Evolutionary conservation across 2,113 vertebrate species (phyloP).

Genomic region (Limanda limanda): DNA sequence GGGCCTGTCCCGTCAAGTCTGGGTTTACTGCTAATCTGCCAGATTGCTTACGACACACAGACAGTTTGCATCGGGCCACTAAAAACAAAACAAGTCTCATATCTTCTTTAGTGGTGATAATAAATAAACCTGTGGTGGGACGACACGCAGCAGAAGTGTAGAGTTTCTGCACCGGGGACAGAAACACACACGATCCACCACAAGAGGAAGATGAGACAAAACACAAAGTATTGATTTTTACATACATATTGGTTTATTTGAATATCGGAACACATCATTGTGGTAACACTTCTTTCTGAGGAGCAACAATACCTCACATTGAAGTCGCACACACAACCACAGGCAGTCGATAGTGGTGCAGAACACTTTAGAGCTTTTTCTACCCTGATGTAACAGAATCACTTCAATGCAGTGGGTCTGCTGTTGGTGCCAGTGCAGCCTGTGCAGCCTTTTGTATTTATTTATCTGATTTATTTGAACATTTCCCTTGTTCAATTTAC

Average conservation of each 20-base stretch:
- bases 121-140: no score
- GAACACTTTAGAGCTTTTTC: no score
- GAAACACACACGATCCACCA: no score
- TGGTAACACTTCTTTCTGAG: background rate
- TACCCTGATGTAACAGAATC: background rate
- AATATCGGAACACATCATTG: no score
- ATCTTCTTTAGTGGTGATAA: background rate
- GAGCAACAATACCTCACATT: background rate
- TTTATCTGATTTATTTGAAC: background rate
- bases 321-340: background rate
- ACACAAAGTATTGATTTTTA: no score
- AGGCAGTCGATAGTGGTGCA: background rate
- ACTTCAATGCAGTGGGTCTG: background rate
- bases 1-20: constrained; percentile 6
- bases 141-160: no score
- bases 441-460: background rate
- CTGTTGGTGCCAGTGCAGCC: no score
- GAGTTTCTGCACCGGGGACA: no score
- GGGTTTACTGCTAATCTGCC: constrained; percentile 23
- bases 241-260: no score
- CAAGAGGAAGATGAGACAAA: no score
- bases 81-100: background rate
- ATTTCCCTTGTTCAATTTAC: background rate
- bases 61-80: background rate
- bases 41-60: constrained; percentile 9